Evolutionary conservation across 2,113 vertebrate species (phyloP), one percentile per base, ranked within the genome.

Genomic region (Stictonetta naevosa): DNA sequence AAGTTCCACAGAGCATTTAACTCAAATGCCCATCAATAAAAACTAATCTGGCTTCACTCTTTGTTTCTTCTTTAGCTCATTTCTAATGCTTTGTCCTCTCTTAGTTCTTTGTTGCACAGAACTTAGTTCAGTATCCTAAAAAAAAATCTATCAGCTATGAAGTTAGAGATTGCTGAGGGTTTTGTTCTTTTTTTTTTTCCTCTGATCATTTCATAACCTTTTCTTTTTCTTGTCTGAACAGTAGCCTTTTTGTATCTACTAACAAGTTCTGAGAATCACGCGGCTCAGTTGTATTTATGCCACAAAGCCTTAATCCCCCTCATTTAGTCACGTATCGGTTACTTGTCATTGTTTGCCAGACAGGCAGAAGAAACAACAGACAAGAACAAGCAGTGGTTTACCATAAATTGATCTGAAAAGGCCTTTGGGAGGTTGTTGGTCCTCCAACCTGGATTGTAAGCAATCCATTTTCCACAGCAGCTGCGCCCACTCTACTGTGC

Each of bases 361-460:
- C 50, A 52, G 66, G 28, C 62, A 90, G 63, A 75, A 58, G 36
- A 66, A 84, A 52, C 13, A 88, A 81, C 1, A 5, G 33, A 31
- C 33, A 79, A 56, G 13, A 82, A 78, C 0, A 84, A 46, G 31
- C 15, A 73, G 44, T 23, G 18, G 31, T 26, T 88, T 46, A 83
- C 5, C 78, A 90, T 23, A 86, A 93, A 92, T 1, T 25, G 13
- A 73, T 77, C 82, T 62, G 23, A 81, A 58, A 95, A 87, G 50
- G 55, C 85, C 63, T 80, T 74, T 74, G 38, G 18, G 55, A 95
- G 21, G 12, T 26, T 78, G 26, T 36, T 60, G 62, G 29, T 23
- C 82, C 20, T 76, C 86, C 74, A 89, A 60, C 38, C 59, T 34
- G 60, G 17, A 11, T 29, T 25, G 25, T 28, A 83, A 86, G 55